Evolutionary conservation across 2,113 vertebrate species (phyloP).

Genomic region (Platycercus adscitus): DNA sequence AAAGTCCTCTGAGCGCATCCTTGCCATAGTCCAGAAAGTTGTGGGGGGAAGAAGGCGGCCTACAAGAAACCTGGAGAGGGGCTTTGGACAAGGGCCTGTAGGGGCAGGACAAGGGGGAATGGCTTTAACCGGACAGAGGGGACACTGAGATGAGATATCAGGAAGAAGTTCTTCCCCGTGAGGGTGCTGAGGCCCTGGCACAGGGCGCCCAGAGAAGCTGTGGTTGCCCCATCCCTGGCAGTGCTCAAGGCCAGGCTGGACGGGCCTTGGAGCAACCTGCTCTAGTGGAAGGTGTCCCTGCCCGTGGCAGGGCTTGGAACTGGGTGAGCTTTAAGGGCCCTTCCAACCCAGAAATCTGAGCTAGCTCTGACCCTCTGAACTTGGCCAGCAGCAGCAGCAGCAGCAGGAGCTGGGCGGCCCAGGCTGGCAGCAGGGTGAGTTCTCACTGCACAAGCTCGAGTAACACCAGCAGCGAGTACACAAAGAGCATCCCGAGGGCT

Average conservation of each 20-base stretch:
- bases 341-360: background rate
- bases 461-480: background rate
- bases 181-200: too few relatives aligned
- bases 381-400: background rate
- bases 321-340: background rate
- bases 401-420: background rate
- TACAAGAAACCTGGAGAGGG: background rate
- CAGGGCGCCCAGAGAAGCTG: too few relatives aligned
- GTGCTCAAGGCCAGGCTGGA: background rate
- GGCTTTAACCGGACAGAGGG: too few relatives aligned
- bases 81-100: background rate
- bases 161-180: too few relatives aligned
- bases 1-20: background rate
- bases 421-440: too few relatives aligned
- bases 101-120: too few relatives aligned
- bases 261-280: background rate
- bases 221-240: background rate
- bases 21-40: fast-evolving
- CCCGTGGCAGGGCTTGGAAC: background rate
- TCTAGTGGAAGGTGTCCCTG: background rate
- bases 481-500: background rate
- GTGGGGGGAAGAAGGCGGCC: fast-evolving
- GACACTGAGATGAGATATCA: too few relatives aligned
- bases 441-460: background rate
- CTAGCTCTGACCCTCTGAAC: background rate